phyloP scores from a whole-genome alignment of 1,140 invertebrate species.

The Solen grandis region DNA sequence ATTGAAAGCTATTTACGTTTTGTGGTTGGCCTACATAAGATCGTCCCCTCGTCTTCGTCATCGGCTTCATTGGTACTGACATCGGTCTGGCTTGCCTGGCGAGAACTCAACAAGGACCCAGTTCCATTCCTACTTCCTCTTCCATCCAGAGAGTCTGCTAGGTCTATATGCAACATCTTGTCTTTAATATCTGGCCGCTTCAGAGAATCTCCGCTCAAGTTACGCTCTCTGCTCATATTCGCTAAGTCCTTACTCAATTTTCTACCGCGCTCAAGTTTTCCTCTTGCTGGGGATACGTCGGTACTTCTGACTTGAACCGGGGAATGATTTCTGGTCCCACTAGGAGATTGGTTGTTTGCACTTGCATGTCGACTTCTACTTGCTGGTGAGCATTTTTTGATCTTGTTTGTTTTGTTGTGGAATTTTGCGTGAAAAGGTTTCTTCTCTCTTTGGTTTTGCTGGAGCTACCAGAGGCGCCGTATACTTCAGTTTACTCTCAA shows the following conservation, averaged over 20 bases:
- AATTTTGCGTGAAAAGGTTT: neutral
- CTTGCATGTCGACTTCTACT: neutral
- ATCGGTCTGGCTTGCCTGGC: constrained; percentile 64
- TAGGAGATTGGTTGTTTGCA: constrained; percentile 11
- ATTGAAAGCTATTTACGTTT: too few species aligned
- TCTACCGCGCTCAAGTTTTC: constrained; percentile 10
- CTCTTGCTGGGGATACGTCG: constrained; percentile 11
- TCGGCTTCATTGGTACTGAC: constrained; percentile 53
- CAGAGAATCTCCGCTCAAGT: constrained; percentile 47
- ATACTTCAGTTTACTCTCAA: constrained; percentile 75
- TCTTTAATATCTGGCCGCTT: constrained; percentile 41
- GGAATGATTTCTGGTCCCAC: constrained; percentile 5
- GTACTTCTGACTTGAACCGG: neutral
- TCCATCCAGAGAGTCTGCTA: constrained; percentile 46
- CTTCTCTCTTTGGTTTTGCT: constrained; percentile 16
- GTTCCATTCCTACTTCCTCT: constrained; percentile 38
- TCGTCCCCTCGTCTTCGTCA: too few species aligned
- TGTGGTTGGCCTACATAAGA: too few species aligned
- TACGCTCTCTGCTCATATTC: constrained; percentile 7
- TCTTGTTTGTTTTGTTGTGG: neutral
- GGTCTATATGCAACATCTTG: constrained; percentile 44
- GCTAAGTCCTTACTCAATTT: neutral
- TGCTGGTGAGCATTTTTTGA: neutral
- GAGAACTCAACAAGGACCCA: constrained; percentile 61
- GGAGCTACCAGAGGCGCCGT: constrained; percentile 44